A percentile compares a stretch with the other conserved stretches of the same genome.
Conservation (phyloP, 2,113 vertebrate species). For the Cebus imitator region DNA sequence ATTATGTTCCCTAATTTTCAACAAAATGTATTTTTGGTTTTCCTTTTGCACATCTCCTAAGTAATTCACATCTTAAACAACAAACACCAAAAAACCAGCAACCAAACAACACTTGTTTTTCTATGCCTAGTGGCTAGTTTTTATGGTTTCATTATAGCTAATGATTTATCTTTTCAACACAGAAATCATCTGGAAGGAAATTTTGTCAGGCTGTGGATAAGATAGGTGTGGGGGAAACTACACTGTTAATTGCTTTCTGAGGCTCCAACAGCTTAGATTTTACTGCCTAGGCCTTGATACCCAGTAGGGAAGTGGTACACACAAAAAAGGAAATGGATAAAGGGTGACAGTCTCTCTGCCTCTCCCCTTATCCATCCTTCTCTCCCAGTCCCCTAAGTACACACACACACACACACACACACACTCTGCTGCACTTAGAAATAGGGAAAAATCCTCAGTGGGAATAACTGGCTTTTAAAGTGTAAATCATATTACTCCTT, state of each 20-base stretch:
- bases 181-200: slow-evolving; percentile 27
- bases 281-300: not conserved
- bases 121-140: not conserved
- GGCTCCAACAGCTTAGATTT: not conserved
- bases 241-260: slow-evolving; percentile 34
- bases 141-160: slow-evolving; percentile 33
- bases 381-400: not conserved
- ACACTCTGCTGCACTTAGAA: not conserved
- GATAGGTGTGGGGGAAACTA: not conserved
- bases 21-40: not conserved
- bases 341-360: not conserved
- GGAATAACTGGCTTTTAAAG: too few relatives aligned
- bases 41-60: not conserved
- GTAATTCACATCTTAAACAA: not conserved
- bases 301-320: not conserved
- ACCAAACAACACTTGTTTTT: slow-evolving; percentile 6
- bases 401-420: not conserved
- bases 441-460: not conserved
- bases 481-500: not conserved
- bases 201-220: not conserved
- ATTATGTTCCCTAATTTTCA: not conserved
- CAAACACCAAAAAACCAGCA: not conserved
- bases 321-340: not conserved
- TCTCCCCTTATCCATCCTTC: not conserved
- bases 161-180: slow-evolving; percentile 33